These are phyloP conservation scores for Drosophila mercatorum DNA, from an alignment of 2,888 invertebrate species.

Conservation along the genomic window DNA sequence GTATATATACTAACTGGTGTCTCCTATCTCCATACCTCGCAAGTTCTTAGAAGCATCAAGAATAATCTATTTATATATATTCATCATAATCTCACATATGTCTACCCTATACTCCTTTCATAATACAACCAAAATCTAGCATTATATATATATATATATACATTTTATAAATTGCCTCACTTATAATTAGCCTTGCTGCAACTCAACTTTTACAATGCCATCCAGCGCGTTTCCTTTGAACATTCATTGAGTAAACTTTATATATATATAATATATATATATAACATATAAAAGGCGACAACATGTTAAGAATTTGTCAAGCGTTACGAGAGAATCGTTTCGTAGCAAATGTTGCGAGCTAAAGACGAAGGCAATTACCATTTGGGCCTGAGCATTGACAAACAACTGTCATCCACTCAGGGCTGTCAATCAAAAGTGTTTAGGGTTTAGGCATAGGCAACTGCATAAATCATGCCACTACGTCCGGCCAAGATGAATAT, in stretches of 20 bases:
- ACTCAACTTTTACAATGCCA: not conserved
- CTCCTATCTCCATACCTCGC: too few relatives aligned
- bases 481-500: constrained; percentile 37
- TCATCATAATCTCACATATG: too few relatives aligned
- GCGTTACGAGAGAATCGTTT: constrained; percentile 82
- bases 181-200: constrained; percentile 2
- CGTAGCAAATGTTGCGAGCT: constrained; percentile 56
- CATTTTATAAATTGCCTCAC: not conserved
- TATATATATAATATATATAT: constrained; percentile 5
- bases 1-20: too few relatives aligned
- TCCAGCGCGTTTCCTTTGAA: not conserved
- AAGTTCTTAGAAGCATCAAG: too few relatives aligned
- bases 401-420: constrained; percentile 84
- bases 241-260: constrained; percentile 2
- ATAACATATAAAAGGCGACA: constrained; percentile 47
- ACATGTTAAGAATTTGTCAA: constrained; percentile 82
- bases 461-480: constrained; percentile 72
- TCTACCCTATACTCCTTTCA: not conserved
- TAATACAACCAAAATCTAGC: not conserved
- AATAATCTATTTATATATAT: too few relatives aligned
- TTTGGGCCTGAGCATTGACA: constrained; percentile 77
- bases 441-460: constrained; percentile 61
- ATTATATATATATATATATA: too few relatives aligned
- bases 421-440: constrained; percentile 83
- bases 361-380: constrained; percentile 68